Evolutionary conservation across 2,113 vertebrate species (phyloP), one percentile per base, ranked within the genome.

Genomic region (Hippocampus mohnikei): DNA sequence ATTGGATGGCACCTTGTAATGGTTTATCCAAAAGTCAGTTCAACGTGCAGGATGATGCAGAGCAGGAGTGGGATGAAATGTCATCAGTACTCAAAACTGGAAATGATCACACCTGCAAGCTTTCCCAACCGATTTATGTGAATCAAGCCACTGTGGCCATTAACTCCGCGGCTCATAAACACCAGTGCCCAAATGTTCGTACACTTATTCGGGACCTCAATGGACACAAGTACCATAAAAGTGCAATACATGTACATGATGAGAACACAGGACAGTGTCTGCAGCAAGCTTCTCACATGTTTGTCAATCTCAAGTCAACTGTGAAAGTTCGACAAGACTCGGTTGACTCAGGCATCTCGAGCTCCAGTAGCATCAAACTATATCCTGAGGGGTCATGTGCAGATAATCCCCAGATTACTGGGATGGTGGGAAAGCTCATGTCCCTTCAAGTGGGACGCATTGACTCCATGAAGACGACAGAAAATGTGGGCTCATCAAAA

Each of bases 341-440:
- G 0, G 78, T 83, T 11, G 91, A 90, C 66, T 90, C 87, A 20
- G 89, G 87, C 6, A 78, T 90, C 77, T 90, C 86, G 68, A 90
- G 78, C 69, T 85, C 88, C 15, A 86, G 88, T 69, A 88, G 87
- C 16, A 71, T 88, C 50, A 90, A 85, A 66, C 76, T 86, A 12
- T 79, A 76, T 37, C 25, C 74, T 0, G 87, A 89, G 3, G 62
- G 69, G 37, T 50, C 68, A 0, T 71, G 58, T 66, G 20, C 73
- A 21, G 90, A 91, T 3, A 76, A 67, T 67, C 25, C 25, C 23
- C 71, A 48, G 9, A 80, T 81, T 8, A 87, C 80, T 56, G 88
- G 82, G 1, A 75, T 85, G 18, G 83, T 90, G 65, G 88, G 84
- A 23, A 86, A 76, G 76, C 69, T 88, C 5, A 16, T 85, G 70